A percentile compares a stretch with the other conserved stretches of the same genome.
Conservation (phyloP, 2,797 vertebrate species). For the Bradypodion ventrale region DNA sequence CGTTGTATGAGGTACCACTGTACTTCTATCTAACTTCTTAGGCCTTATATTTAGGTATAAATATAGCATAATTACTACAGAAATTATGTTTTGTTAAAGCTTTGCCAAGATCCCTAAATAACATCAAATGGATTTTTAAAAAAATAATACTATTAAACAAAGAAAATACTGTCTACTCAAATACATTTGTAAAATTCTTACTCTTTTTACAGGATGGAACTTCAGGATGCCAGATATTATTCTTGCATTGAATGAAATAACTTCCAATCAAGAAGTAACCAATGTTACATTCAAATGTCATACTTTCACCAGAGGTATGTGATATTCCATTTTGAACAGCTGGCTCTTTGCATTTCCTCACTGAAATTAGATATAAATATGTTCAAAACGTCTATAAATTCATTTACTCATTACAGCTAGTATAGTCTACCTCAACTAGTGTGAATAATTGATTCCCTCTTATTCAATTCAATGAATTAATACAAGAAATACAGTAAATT, state of each 20-base stretch:
- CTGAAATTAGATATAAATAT: slow-evolving; percentile 40
- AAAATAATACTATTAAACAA: neutral
- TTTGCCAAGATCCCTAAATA: neutral
- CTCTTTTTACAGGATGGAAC: slow-evolving; percentile 58
- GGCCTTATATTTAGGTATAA: too few species aligned
- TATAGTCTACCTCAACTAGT: neutral
- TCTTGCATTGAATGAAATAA: slow-evolving; percentile 22
- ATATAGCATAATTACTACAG: too few species aligned
- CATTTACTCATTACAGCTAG: neutral
- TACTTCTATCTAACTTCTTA: neutral
- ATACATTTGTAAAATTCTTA: slow-evolving; percentile 33
- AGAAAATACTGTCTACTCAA: too few species aligned
- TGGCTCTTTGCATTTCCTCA: slow-evolving; percentile 41
- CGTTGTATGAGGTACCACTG: too few species aligned
- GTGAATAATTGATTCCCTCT: neutral
- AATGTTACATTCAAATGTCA: slow-evolving; percentile 40
- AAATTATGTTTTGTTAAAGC: too few species aligned
- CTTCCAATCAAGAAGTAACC: slow-evolving; percentile 50
- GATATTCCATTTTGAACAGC: slow-evolving; percentile 3
- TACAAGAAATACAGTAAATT: neutral
- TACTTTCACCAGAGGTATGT: slow-evolving; percentile 12
- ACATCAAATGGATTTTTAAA: neutral
- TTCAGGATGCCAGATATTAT: slow-evolving; percentile 43
- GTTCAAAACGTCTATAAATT: neutral
- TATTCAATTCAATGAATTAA: neutral